These are phyloP conservation scores for Tupaia tana DNA, from an alignment of 2,113 vertebrate genomes.

Conservation along the genomic window DNA sequence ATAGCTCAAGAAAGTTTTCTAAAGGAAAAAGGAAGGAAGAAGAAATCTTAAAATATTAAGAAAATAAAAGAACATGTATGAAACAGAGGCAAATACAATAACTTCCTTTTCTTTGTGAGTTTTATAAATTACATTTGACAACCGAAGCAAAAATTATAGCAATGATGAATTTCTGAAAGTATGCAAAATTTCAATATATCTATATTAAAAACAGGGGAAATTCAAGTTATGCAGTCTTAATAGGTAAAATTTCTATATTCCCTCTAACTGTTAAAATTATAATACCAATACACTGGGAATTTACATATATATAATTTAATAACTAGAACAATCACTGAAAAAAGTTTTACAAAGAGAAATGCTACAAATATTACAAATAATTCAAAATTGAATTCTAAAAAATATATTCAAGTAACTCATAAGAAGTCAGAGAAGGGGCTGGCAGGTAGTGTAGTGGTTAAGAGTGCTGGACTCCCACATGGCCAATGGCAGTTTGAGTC, in stretches of 20 bases:
- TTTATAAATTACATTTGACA: not conserved
- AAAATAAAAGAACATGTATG: not conserved
- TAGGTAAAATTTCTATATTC: not conserved
- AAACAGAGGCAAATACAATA: not conserved
- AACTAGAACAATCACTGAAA: not conserved
- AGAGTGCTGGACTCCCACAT: too few relatives aligned
- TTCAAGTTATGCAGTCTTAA: not conserved
- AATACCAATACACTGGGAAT: not conserved
- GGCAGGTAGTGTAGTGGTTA: too few relatives aligned
- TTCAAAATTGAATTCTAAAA: not conserved
- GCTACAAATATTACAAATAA: not conserved
- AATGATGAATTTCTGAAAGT: not conserved
- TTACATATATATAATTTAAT: not conserved
- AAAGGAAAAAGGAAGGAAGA: not conserved
- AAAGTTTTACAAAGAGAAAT: not conserved
- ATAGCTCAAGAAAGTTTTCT: not conserved
- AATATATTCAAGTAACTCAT: not conserved
- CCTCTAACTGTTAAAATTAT: not conserved
- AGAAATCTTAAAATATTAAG: not conserved
- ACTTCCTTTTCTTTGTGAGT: not conserved
- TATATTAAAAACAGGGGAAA: not conserved
- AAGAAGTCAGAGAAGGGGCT: not conserved
- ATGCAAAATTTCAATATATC: not conserved
- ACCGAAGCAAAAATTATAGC: not conserved
- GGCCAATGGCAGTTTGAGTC: too few relatives aligned